A percentile compares a stretch with the other conserved stretches of the same genome.
These are phyloP conservation scores for Miltochrista miniata DNA, from an alignment of 2,888 invertebrate genomes.

Conservation along the genomic window DNA sequence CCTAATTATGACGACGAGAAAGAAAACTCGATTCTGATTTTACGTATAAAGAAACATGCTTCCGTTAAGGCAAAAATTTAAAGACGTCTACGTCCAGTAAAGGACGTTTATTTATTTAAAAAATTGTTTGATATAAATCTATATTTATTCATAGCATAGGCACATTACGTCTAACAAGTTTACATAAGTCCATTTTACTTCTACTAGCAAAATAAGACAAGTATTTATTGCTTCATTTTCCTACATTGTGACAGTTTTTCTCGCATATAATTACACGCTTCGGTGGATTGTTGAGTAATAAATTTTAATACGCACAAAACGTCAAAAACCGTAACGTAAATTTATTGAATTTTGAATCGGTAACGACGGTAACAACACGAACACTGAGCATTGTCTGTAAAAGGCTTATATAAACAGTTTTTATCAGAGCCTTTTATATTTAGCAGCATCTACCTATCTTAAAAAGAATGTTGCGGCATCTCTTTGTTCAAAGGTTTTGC, in stretches of 20 bases:
- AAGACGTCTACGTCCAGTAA: no score
- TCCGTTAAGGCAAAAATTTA: no score
- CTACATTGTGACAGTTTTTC: slow-evolving; percentile 23
- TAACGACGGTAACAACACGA: slow-evolving; percentile 11
- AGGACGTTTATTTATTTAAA: no score
- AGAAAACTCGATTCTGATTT: no score
- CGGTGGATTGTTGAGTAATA: slow-evolving; percentile 26
- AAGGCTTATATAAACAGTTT: slow-evolving; percentile 22
- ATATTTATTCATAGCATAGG: slow-evolving; percentile 3
- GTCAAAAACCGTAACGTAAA: slow-evolving; percentile 18
- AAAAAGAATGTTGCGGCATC: slow-evolving; percentile 33
- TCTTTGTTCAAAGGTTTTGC: slow-evolving; percentile 37
- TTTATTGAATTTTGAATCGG: slow-evolving; percentile 22
- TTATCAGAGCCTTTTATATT: slow-evolving; percentile 14
- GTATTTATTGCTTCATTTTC: slow-evolving; percentile 15
- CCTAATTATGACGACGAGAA: no score
- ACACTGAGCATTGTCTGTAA: slow-evolving; percentile 1
- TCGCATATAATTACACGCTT: slow-evolving; percentile 31
- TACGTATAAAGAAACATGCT: no score
- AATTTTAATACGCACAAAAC: slow-evolving; percentile 17
- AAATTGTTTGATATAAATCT: background rate
- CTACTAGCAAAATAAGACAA: slow-evolving; percentile 15
- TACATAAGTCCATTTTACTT: slow-evolving; percentile 22
- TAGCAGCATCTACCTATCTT: slow-evolving; percentile 26
- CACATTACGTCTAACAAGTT: slow-evolving; percentile 11